A percentile compares a stretch with the other conserved stretches of the same genome.
Evolutionary conservation across 2,888 invertebrate species (phyloP).

Genomic region (Coenonympha glycerion): DNA sequence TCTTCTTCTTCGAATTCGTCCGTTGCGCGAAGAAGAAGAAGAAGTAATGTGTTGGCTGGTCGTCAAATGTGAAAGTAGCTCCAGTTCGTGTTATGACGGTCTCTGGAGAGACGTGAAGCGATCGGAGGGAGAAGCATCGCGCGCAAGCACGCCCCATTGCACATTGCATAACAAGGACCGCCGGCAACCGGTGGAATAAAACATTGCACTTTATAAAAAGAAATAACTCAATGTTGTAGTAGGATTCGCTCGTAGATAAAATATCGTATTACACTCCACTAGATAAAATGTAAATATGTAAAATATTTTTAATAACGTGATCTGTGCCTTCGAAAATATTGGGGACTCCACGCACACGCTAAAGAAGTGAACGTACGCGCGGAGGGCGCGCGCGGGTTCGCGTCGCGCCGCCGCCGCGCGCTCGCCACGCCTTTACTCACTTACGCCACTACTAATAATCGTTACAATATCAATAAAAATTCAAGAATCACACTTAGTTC

Average conservation of each 20-base stretch:
- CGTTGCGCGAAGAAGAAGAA: too few relatives aligned
- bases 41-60: slow-evolving; percentile 5
- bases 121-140: slow-evolving; percentile 42
- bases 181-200: slow-evolving; percentile 74
- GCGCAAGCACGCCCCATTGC: slow-evolving; percentile 57
- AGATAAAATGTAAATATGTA: slow-evolving; percentile 76
- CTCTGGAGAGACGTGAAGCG: slow-evolving; percentile 40
- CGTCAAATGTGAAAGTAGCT: slow-evolving; percentile 36
- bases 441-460: slow-evolving; percentile 75
- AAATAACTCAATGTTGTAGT: slow-evolving; percentile 76
- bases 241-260: slow-evolving; percentile 74
- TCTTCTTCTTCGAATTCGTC: too few relatives aligned
- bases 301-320: slow-evolving; percentile 74
- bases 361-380: slow-evolving; percentile 55
- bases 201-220: slow-evolving; percentile 73
- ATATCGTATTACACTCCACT: slow-evolving; percentile 75
- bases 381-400: slow-evolving; percentile 33
- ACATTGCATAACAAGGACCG: slow-evolving; percentile 71
- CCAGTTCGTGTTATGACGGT: slow-evolving; percentile 34
- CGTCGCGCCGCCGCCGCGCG: slow-evolving; percentile 41
- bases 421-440: slow-evolving; percentile 63
- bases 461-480: slow-evolving; percentile 77
- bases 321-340: slow-evolving; percentile 73
- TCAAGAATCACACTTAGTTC: slow-evolving; percentile 85
- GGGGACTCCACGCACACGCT: slow-evolving; percentile 72